Evolutionary conservation across 2,888 invertebrate species (phyloP).

Genomic region (Bugula neritina): DNA sequence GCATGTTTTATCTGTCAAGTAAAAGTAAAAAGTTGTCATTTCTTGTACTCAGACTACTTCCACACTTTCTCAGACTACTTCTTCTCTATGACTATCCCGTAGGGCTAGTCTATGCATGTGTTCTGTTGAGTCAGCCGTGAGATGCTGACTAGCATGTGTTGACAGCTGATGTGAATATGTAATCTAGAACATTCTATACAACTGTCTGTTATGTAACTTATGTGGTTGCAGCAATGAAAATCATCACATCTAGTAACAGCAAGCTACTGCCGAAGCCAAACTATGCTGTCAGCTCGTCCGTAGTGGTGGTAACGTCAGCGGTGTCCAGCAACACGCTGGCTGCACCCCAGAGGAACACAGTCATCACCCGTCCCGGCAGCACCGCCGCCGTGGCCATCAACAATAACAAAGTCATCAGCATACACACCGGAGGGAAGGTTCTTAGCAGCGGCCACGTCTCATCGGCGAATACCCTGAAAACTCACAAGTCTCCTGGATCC

Average conservation of each 20-base stretch:
- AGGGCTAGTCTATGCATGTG: too few relatives aligned
- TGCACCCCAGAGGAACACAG: constrained; percentile 4
- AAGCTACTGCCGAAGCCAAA: constrained; percentile 44
- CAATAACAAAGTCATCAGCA: constrained; percentile 24
- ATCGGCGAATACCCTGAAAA: background rate
- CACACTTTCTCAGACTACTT: too few relatives aligned
- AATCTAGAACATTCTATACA: too few relatives aligned
- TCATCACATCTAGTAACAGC: constrained; percentile 41
- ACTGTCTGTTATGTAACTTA: too few relatives aligned
- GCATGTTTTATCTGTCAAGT: too few relatives aligned
- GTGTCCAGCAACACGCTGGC: background rate
- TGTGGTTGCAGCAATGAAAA: constrained; percentile 47
- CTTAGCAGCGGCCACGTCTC: background rate
- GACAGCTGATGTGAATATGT: too few relatives aligned
- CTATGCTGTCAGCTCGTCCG: constrained; percentile 34
- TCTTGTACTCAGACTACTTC: too few relatives aligned
- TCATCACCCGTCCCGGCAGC: background rate
- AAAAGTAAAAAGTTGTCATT: too few relatives aligned
- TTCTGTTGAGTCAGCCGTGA: too few relatives aligned
- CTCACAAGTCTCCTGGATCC: background rate
- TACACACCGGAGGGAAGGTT: constrained; percentile 11
- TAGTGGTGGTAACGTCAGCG: constrained; percentile 40
- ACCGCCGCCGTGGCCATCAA: constrained; percentile 18
- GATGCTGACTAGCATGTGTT: too few relatives aligned
- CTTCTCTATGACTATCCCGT: too few relatives aligned